Evolutionary conservation across 1,140 invertebrate genomes (phyloP).

Genomic region (Neodiprion lecontei): DNA sequence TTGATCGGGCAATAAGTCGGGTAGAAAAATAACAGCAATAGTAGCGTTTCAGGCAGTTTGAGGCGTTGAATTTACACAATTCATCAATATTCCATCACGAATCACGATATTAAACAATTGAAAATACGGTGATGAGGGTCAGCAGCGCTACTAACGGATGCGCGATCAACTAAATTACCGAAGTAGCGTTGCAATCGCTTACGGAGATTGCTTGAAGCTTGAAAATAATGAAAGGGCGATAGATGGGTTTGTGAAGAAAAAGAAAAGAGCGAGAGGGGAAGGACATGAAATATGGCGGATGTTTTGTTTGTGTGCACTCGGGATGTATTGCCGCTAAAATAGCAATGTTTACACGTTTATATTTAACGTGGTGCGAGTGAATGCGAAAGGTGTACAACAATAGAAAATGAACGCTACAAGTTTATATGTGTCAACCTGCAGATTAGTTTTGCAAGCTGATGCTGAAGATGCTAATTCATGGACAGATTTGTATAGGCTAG

Average conservation of each 20-base stretch:
- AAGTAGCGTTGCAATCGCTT: no score
- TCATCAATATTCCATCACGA: no score
- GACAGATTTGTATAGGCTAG: slow-evolving; percentile 81
- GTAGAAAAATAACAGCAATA: no score
- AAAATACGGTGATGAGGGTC: no score
- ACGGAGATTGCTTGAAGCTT: no score
- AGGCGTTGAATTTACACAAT: no score
- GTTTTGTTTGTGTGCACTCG: slow-evolving; percentile 51
- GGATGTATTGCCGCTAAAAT: slow-evolving; percentile 38
- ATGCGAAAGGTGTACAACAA: slow-evolving; percentile 10
- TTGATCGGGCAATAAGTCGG: no score
- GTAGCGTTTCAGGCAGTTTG: no score
- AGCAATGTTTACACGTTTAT: slow-evolving; percentile 29
- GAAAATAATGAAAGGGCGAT: no score
- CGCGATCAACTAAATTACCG: no score
- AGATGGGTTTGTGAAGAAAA: slow-evolving; percentile 8
- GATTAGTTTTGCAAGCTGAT: slow-evolving; percentile 77
- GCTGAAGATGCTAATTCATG: slow-evolving; percentile 74
- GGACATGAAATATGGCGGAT: slow-evolving; percentile 48
- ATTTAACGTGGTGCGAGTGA: neutral
- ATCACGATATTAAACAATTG: no score
- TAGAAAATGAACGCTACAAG: slow-evolving; percentile 81
- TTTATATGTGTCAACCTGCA: slow-evolving; percentile 84
- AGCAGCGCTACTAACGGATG: no score
- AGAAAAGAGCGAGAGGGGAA: neutral